Evolutionary conservation across 1,140 invertebrate genomes (phyloP).

Genomic region (Bursaphelenchus mucronatus): DNA sequence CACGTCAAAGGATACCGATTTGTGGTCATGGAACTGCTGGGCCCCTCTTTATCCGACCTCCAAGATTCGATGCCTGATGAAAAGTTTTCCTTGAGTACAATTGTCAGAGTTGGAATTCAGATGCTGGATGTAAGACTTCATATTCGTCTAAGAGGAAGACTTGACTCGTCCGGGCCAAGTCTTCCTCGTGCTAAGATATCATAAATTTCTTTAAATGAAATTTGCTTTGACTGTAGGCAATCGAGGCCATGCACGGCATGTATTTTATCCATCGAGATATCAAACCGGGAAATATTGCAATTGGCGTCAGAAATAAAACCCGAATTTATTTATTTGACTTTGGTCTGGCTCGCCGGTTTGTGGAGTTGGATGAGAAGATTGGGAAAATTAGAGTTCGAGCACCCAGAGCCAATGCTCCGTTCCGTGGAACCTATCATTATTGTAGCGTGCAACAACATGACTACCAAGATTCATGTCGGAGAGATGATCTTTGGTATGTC

Average conservation of each 20-base stretch:
- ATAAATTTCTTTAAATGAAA: neutral
- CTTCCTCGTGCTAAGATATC: no score
- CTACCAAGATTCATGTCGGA: neutral
- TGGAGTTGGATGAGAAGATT: neutral
- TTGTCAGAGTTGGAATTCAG: constrained; percentile 12
- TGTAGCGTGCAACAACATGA: constrained; percentile 6
- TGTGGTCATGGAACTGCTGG: constrained; percentile 20
- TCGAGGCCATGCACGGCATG: constrained; percentile 10
- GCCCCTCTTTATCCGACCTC: constrained; percentile 11
- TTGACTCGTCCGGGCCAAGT: neutral
- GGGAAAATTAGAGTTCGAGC: neutral
- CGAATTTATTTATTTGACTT: constrained; percentile 10
- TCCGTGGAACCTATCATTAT: constrained; percentile 19
- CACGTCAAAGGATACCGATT: constrained; percentile 5
- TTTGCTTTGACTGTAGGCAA: constrained; percentile 1
- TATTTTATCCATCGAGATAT: constrained; percentile 14
- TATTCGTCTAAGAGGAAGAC: neutral
- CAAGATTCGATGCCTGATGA: constrained; percentile 6
- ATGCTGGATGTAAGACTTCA: constrained; percentile 8
- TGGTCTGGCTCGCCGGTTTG: neutral
- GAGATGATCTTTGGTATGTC: constrained; percentile 16
- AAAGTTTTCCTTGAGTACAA: constrained; percentile 9
- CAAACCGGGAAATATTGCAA: constrained; percentile 7
- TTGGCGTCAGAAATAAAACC: neutral
- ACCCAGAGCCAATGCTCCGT: constrained; percentile 7